Base-by-base conservation (phyloP, 2,888 invertebrate genomes). In the Scrobipalpa atriplicella region DNA sequence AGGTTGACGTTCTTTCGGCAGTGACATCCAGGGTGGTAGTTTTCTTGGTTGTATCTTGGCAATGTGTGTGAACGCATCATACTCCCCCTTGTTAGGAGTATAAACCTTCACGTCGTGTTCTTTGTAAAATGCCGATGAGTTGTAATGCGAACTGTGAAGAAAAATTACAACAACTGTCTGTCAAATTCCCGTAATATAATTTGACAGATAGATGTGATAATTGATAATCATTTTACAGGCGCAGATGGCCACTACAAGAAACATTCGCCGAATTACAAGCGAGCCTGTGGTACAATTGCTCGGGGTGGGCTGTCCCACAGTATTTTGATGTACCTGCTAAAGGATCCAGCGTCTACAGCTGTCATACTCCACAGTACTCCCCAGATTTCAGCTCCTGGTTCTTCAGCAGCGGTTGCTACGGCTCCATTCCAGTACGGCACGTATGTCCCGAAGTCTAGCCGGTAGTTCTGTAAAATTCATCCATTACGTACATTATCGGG, bases 281-380 rank as follows among this genome's bases (percentile, higher is more conserved):
- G n/a, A n/a, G n/a, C n/a, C n/a, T n/a, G n/a, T n/a, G n/a, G n/a
- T n/a, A n/a, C n/a, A n/a, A n/a, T n/a, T n/a, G n/a, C n/a, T n/a
- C n/a, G n/a, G n/a, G n/a, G n/a, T n/a, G n/a, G n/a, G n/a, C n/a
- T n/a, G n/a, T n/a, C n/a, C n/a, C n/a, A n/a, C n/a, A n/a, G n/a
- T n/a, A n/a, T n/a, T n/a, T n/a, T n/a, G 5, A n/a, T 13, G 5
- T n/a, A 47, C 47, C 47, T 47, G 47, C 13, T 47, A 16, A 47
- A 47, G 1, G n/a, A n/a, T n/a, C n/a, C n/a, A n/a, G 47, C 47
- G 47, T 47, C 47, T 47, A n/a, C 47, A 2, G 13, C n/a, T 13
- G n/a, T n/a, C 47, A 47, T 47, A n/a, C 47, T n/a, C 47, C 47
- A 47, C 11, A 47, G 47, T 3, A 47, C 47, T n/a, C 47, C 47